Evolutionary conservation across 2,888 invertebrate genomes (phyloP), one percentile per base, ranked within the genome.

Genomic region (Buathra laborator): DNA sequence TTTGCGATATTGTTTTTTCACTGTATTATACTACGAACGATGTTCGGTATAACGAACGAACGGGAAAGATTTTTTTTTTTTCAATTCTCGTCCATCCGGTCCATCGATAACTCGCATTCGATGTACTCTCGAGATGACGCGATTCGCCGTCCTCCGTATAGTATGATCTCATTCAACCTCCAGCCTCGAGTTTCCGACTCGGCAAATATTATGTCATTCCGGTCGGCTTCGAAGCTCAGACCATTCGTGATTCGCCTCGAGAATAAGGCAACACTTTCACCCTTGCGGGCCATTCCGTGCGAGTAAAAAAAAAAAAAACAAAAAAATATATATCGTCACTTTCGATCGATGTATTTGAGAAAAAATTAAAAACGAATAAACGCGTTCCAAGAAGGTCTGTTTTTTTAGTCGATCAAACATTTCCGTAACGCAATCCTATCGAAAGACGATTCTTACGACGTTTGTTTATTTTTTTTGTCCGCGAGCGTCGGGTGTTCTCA

Each of bases 161-260:
- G 83, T 85, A 89, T 92, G 92, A 92, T 91, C 90, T 92, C 92
- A 92, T 89, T 87, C 87, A 77, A 37, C 37, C 79, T 59, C 53
- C 86, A 91, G 87, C 90, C 91, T 90, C 89, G 90, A 85, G 81
- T 86, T 14, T 85, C 86, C 86, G 87, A 90, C 89, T 90, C 88
- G 88, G 88, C 88, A 89, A 91, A 89, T 87, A 88, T 91, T 90
- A 89, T 90, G 90, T 90, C 90, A 91, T 88, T 77, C 78, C 77
- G 37, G 62, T 64, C 24, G 51, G 77, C 46, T 75, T 70, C 32
- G 59, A 14, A 66, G 19, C 77, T 74, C 32, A 12, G 64, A 81
- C 37, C 66, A 19, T 74, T 62, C 37, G 19, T 29, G 51, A 19
- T 76, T 66, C 48, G 37, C n/a, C 43, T 75, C 66, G 76, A 37